Conservation (phyloP, 2,797 vertebrate species). For the Microctenopoma steveboyesi region DNA sequence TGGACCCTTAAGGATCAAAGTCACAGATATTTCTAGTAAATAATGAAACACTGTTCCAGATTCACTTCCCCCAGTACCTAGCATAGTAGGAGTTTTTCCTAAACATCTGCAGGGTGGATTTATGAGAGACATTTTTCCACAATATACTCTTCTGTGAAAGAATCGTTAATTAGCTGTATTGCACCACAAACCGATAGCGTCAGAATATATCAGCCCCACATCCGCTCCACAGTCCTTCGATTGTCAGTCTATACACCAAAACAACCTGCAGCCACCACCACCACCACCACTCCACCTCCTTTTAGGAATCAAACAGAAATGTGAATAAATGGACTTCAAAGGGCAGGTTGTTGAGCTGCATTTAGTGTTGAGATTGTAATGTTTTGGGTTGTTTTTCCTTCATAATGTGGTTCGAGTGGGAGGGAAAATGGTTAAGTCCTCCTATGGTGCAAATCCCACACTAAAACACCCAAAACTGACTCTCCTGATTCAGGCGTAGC, state of each 20-base stretch:
- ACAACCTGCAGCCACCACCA: constrained; percentile 20
- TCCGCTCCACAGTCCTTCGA: constrained; percentile 72
- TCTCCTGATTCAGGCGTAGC: constrained; percentile 41
- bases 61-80: constrained; percentile 33
- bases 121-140: constrained; percentile 27
- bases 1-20: constrained; percentile 59
- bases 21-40: constrained; percentile 56
- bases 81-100: constrained; percentile 9
- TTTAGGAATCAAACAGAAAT: constrained; percentile 69
- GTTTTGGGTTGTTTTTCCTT: constrained; percentile 64
- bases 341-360: constrained; percentile 71
- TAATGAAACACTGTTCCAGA: constrained; percentile 33
- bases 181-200: constrained; percentile 42
- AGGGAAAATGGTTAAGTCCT: constrained; percentile 46
- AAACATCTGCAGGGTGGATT: constrained; percentile 25
- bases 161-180: constrained; percentile 33
- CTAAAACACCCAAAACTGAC: constrained; percentile 58
- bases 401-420: constrained; percentile 46
- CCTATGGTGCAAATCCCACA: constrained; percentile 61
- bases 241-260: constrained; percentile 57
- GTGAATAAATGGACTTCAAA: constrained; percentile 77
- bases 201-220: constrained; percentile 51
- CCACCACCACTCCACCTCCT: constrained; percentile 29
- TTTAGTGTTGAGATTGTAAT: constrained; percentile 62
- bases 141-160: constrained; percentile 34